phyloP scores from a whole-genome alignment of 2,888 invertebrate species.

The Chloromyia formosa region DNA sequence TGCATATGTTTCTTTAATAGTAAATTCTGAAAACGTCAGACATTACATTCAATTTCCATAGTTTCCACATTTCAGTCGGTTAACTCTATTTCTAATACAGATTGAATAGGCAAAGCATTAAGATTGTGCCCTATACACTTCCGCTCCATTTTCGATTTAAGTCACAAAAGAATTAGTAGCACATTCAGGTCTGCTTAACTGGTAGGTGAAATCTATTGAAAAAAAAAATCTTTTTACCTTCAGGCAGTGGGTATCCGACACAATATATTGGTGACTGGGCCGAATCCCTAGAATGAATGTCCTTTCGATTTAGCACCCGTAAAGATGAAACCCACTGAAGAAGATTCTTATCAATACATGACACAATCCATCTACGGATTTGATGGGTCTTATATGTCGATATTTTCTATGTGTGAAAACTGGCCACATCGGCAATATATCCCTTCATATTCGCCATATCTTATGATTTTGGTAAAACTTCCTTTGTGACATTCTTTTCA shows the following conservation, averaged over 20 bases:
- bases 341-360: constrained; percentile 16
- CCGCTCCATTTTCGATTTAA: constrained; percentile 25
- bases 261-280: neutral
- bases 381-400: constrained; percentile 5
- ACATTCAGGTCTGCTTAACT: constrained; percentile 26
- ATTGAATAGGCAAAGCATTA: neutral
- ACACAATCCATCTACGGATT: constrained; percentile 1
- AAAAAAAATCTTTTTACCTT: constrained; percentile 10
- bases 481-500: constrained; percentile 5
- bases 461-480: neutral
- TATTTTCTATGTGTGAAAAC: neutral
- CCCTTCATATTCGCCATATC: neutral
- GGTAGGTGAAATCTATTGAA: neutral
- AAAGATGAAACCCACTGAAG: constrained; percentile 2
- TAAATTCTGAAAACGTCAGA: no score
- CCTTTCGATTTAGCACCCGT: neutral
- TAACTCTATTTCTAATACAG: no score
- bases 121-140: neutral
- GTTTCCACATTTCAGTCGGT: no score
- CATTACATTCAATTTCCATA: no score
- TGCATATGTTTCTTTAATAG: no score
- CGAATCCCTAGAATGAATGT: constrained; percentile 6
- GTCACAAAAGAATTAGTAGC: constrained; percentile 46
- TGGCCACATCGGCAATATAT: neutral
- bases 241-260: neutral